Evolutionary conservation across 2,797 vertebrate species (phyloP).

Genomic region (Thamnophis elegans): DNA sequence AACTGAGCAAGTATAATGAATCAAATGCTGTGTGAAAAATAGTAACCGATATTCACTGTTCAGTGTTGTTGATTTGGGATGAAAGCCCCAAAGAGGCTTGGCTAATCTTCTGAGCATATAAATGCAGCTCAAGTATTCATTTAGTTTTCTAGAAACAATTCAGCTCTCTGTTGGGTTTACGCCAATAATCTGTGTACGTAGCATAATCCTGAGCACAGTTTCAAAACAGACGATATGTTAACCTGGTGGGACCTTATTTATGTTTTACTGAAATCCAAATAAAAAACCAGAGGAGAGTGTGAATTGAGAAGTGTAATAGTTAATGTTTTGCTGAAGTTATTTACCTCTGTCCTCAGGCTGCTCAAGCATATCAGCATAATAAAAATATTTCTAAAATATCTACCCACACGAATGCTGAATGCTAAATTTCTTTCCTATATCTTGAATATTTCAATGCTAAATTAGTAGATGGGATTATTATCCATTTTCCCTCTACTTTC

Average conservation of each 20-base stretch:
- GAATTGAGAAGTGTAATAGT: slow-evolving; percentile 21
- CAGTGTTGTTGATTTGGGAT: not conserved
- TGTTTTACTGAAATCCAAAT: not conserved
- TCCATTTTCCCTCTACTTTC: not conserved
- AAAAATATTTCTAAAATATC: slow-evolving; percentile 27
- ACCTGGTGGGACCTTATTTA: not conserved
- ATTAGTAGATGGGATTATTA: slow-evolving; percentile 27
- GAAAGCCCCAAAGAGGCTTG: not conserved
- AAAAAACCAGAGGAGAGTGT: not conserved
- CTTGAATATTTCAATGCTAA: slow-evolving; percentile 7
- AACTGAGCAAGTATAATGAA: not conserved
- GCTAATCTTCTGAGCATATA: slow-evolving; percentile 4
- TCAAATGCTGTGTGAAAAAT: not conserved
- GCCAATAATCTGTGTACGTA: not conserved
- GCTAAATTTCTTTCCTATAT: slow-evolving; percentile 26
- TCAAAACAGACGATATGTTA: not conserved
- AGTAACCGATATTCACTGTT: not conserved
- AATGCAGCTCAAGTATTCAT: slow-evolving; percentile 1
- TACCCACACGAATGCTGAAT: slow-evolving; percentile 33
- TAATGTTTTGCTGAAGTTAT: slow-evolving; percentile 31
- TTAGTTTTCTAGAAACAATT: not conserved
- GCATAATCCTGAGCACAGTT: slow-evolving; percentile 4
- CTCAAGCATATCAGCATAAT: slow-evolving; percentile 28
- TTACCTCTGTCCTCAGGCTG: slow-evolving; percentile 24
- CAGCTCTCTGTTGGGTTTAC: not conserved